phyloP scores from a whole-genome alignment of 2,888 invertebrate genomes.

The Cheilosia scutellata region DNA sequence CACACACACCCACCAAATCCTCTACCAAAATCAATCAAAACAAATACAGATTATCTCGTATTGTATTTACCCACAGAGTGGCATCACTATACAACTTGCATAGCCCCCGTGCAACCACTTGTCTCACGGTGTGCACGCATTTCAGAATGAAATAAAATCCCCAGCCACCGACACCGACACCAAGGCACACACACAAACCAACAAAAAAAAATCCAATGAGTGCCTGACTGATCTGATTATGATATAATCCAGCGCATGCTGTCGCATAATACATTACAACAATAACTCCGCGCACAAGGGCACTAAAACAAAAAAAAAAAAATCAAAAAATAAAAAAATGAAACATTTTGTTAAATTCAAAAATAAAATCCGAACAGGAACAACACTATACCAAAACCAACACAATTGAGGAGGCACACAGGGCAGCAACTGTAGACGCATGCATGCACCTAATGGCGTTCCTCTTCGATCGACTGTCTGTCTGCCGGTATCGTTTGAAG shows the following conservation, averaged over 20 bases:
- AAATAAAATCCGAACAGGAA: constrained; percentile 16
- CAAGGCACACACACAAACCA: neutral
- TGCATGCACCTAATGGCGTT: constrained; percentile 48
- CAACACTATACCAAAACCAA: constrained; percentile 7
- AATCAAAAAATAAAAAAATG: neutral
- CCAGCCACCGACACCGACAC: neutral
- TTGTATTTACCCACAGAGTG: constrained; percentile 18
- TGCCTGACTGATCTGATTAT: constrained; percentile 56
- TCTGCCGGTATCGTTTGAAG: constrained; percentile 62
- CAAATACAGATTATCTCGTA: constrained; percentile 14
- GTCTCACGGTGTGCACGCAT: constrained; percentile 28
- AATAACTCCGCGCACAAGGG: constrained; percentile 30
- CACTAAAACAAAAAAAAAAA: constrained; percentile 9
- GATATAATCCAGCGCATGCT: constrained; percentile 59
- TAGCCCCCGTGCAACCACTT: constrained; percentile 32
- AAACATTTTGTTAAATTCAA: neutral
- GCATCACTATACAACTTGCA: neutral
- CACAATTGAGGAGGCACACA: constrained; percentile 35
- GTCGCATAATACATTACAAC: constrained; percentile 49
- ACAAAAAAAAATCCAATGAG: neutral
- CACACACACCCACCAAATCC: neutral
- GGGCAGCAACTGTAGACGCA: constrained; percentile 24
- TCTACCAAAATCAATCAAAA: constrained; percentile 22
- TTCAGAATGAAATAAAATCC: constrained; percentile 41
- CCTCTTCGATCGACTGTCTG: constrained; percentile 55